Evolutionary conservation across 2,888 invertebrate species (phyloP).

Genomic region (Drosophila subquinaria): DNA sequence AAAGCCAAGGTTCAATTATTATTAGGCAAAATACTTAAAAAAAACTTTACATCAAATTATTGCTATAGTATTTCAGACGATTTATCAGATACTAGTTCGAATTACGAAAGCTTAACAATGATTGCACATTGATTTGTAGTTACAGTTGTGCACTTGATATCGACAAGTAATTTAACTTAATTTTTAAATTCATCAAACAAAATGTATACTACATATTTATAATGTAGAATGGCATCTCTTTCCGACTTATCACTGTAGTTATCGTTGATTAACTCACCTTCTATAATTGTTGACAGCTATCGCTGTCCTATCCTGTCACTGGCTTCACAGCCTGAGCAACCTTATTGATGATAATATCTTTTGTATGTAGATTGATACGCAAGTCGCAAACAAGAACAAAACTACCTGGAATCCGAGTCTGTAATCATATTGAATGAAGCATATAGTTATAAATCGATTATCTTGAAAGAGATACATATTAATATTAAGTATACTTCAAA

Average conservation of each 20-base stretch:
- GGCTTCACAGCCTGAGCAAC: slow-evolving; percentile 18
- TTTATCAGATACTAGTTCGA: not conserved
- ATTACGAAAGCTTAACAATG: not conserved
- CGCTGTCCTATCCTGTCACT: slow-evolving; percentile 46
- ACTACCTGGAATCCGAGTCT: slow-evolving; percentile 26
- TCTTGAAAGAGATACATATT: not conserved
- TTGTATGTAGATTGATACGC: slow-evolving; percentile 7
- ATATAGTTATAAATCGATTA: slow-evolving; percentile 21
- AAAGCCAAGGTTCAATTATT: slow-evolving; percentile 22
- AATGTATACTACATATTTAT: not conserved
- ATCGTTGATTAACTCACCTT: slow-evolving; percentile 55
- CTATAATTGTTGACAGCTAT: slow-evolving; percentile 39
- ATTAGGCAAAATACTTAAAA: slow-evolving; percentile 7
- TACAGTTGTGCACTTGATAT: too few species aligned
- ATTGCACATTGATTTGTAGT: not conserved
- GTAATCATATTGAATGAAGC: slow-evolving; percentile 20
- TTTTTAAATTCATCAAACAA: not conserved
- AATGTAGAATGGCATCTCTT: not conserved
- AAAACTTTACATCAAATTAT: not conserved
- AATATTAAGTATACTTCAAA: not conserved
- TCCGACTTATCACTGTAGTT: not conserved
- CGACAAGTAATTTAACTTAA: not conserved
- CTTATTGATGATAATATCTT: slow-evolving; percentile 1
- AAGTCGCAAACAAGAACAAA: slow-evolving; percentile 24
- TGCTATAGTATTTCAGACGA: not conserved